Conservation (phyloP, 2,113 vertebrate species). For the Ceyx cyanopectus region DNA sequence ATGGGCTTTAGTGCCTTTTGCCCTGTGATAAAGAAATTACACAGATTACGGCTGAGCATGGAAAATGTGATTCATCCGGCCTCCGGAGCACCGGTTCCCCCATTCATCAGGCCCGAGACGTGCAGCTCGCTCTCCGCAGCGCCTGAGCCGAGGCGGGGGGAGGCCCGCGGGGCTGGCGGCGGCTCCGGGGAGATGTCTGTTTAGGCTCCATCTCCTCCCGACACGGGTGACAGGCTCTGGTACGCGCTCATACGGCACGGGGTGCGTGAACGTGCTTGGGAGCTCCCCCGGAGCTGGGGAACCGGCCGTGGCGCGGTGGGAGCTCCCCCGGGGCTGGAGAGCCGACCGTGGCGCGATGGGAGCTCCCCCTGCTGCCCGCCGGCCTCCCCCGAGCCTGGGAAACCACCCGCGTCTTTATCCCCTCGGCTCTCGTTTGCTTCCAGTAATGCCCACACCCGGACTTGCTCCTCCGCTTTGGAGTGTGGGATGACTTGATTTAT, state of each 20-base stretch:
- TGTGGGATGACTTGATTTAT: not conserved
- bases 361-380: not conserved
- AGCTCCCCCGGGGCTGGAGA: accelerated
- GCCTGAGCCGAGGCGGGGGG: not conserved
- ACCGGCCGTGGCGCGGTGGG: accelerated
- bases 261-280: not conserved
- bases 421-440: not conserved
- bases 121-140: accelerated
- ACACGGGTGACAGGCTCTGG: not conserved
- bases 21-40: not conserved
- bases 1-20: not conserved
- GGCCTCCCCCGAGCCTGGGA: not conserved
- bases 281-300: accelerated
- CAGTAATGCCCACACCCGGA: not conserved
- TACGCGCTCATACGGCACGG: accelerated
- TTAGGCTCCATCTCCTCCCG: not conserved
- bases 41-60: not conserved
- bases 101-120: not conserved
- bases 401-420: not conserved
- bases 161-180: not conserved
- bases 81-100: not conserved
- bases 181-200: not conserved
- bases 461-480: not conserved
- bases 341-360: accelerated
- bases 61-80: slow-evolving; percentile 15